Evolutionary conservation across 2,888 invertebrate genomes (phyloP), one percentile per base, ranked within the genome.

Genomic region (Balanococcus diminutus): DNA sequence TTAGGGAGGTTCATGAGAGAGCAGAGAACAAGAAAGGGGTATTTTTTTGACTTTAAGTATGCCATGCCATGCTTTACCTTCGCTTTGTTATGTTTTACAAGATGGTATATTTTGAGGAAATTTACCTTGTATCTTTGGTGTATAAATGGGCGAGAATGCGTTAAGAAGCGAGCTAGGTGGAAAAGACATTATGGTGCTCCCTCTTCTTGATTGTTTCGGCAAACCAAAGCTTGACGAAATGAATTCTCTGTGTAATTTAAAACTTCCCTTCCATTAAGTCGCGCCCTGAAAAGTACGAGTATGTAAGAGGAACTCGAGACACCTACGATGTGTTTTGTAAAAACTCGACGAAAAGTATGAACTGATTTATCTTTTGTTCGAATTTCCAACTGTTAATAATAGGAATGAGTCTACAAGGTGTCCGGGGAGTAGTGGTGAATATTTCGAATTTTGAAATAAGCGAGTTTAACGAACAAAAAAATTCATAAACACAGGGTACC

Each of bases 221-320:
- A 8, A 28, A n/a, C 11, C 46, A n/a, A 32, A 31, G 31, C 72
- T 72, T 14, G 46, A 46, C 72, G 72, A 72, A 31, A 72, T 28
- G 72, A 72, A 72, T 72, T 72, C 72, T 31, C 31, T 31, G 72
- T 72, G 72, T 72, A 72, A 72, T 72, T 72, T 72, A 72, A 72
- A 72, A 72, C 72, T 72, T 72, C 72, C 72, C 72, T 72, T 72
- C 31, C 72, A 72, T 72, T 72, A 72, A 72, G 72, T 72, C 28
- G 31, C 72, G 61, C 61, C 25, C 25, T 22, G 22, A 28, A 31
- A 28, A 31, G 28, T 67, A 32, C 28, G 6, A 46, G 1, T n/a
- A 11, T 2, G 5, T 56, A n/a, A 4, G 56, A 56, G 16, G 4
- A 4, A 32, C 32, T 31, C n/a, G 72, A 46, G 8, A 46, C 46